A percentile compares a stretch with the other conserved stretches of the same genome.
These are phyloP conservation scores for Drosophila paulistorum DNA, from an alignment of 1,140 invertebrate species.

Conservation along the genomic window DNA sequence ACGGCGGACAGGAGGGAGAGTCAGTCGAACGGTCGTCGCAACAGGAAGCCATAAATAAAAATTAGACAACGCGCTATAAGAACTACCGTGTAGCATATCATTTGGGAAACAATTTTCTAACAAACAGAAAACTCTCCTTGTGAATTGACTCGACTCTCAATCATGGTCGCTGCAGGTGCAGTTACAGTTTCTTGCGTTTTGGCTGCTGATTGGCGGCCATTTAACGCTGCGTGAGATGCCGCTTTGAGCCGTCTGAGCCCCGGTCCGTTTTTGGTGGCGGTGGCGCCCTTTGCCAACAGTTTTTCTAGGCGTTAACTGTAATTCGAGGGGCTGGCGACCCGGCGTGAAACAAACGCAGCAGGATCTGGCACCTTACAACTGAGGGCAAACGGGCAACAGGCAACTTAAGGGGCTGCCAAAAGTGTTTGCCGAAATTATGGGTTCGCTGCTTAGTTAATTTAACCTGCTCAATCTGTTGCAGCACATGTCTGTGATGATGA, in stretches of 20 bases:
- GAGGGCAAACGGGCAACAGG: constrained; percentile 25
- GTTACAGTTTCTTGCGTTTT: constrained; percentile 14
- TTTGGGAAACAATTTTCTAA: constrained; percentile 76
- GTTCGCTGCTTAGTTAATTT: constrained; percentile 74
- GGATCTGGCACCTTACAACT: constrained; percentile 63
- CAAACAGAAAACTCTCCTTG: constrained; percentile 20
- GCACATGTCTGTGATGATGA: constrained; percentile 26
- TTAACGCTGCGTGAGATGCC: constrained; percentile 76
- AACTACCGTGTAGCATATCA: constrained; percentile 63
- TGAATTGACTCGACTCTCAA: neutral
- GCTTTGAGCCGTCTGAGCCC: constrained; percentile 7
- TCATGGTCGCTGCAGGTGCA: constrained; percentile 62
- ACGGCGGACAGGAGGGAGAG: constrained; percentile 17
- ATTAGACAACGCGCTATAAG: constrained; percentile 61
- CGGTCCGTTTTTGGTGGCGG: neutral
- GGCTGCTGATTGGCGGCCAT: constrained; percentile 65
- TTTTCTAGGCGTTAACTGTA: constrained; percentile 76
- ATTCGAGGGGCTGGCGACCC: constrained; percentile 43
- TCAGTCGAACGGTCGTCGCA: constrained; percentile 26
- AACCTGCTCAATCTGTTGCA: constrained; percentile 56
- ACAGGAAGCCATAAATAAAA: constrained; percentile 78
- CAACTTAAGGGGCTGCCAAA: constrained; percentile 25
- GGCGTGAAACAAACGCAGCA: constrained; percentile 65
- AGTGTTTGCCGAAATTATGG: constrained; percentile 70
- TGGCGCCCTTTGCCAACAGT: constrained; percentile 57